phyloP scores from a whole-genome alignment of 2,888 invertebrate species.

The Nomada hirtipes region DNA sequence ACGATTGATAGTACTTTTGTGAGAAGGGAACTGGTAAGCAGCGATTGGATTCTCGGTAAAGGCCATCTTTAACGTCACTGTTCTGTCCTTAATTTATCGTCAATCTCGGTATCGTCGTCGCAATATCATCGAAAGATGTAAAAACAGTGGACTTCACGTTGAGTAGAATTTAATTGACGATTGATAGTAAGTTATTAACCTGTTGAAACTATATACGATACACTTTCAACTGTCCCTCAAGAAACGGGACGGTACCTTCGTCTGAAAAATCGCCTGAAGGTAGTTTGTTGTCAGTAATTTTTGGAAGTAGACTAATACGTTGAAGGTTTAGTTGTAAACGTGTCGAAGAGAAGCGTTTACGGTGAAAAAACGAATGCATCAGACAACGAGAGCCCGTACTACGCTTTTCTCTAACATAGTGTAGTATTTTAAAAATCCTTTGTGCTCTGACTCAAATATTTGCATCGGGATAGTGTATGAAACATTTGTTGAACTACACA shows the following conservation, averaged over 20 bases:
- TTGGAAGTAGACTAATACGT: slow-evolving; percentile 67
- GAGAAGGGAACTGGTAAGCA: slow-evolving; percentile 14
- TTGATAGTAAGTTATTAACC: slow-evolving; percentile 50
- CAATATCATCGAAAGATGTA: background rate
- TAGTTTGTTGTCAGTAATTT: slow-evolving; percentile 49
- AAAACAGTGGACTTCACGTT: slow-evolving; percentile 71
- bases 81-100: background rate
- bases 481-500: no score
- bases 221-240: slow-evolving; percentile 61
- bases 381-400: background rate
- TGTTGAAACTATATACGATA: slow-evolving; percentile 17
- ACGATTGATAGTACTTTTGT: background rate
- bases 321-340: slow-evolving; percentile 12
- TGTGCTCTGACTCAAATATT: slow-evolving; percentile 14
- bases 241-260: slow-evolving; percentile 56
- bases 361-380: background rate
- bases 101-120: slow-evolving; percentile 5
- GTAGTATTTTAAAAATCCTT: slow-evolving; percentile 1
- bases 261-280: slow-evolving; percentile 13
- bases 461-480: background rate
- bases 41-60: slow-evolving; percentile 8
- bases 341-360: background rate
- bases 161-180: slow-evolving; percentile 30
- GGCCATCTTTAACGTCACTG: background rate
- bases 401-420: slow-evolving; percentile 14